Percentiles rank a stretch among this genome's conserved stretches.
These are phyloP conservation scores for Poeciliopsis occidentalis DNA, from an alignment of 2,113 vertebrate genomes.

Conservation along the genomic window DNA sequence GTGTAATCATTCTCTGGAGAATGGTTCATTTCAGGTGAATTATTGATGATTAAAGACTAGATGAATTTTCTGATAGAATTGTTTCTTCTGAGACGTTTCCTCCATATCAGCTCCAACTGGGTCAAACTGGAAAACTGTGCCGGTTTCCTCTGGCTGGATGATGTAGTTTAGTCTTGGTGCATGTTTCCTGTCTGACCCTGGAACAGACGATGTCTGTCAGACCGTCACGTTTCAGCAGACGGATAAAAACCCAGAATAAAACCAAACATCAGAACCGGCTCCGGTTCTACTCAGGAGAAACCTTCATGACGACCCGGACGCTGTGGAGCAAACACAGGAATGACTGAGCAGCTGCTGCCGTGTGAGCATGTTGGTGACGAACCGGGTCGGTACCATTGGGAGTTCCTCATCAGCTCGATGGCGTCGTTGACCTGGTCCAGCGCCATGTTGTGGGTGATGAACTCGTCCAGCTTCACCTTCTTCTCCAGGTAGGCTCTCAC, in stretches of 20 bases:
- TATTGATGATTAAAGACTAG: neutral
- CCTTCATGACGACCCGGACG: slow-evolving; percentile 85
- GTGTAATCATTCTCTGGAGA: neutral
- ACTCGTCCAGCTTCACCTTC: slow-evolving; percentile 80
- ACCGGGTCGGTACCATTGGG: slow-evolving; percentile 74
- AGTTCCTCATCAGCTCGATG: slow-evolving; percentile 79
- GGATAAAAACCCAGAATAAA: too few species aligned
- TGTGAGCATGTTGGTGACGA: too few species aligned
- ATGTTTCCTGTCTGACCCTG: too few species aligned
- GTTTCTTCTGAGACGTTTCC: neutral
- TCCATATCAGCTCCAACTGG: neutral
- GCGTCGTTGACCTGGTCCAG: slow-evolving; percentile 82
- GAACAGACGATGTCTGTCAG: too few species aligned
- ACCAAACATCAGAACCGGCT: neutral
- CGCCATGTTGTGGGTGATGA: slow-evolving; percentile 80
- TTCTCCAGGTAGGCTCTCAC: slow-evolving; percentile 80
- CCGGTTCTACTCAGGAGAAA: slow-evolving; percentile 67
- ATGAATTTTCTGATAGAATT: neutral
- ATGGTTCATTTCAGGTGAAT: neutral
- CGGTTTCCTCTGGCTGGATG: neutral
- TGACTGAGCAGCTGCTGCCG: neutral
- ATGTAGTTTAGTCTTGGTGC: neutral
- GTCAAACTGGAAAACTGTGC: neutral
- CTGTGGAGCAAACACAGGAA: slow-evolving; percentile 71
- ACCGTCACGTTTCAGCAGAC: too few species aligned